phyloP scores from a whole-genome alignment of 1,140 invertebrate genomes.

The Leptopilina boulardi region DNA sequence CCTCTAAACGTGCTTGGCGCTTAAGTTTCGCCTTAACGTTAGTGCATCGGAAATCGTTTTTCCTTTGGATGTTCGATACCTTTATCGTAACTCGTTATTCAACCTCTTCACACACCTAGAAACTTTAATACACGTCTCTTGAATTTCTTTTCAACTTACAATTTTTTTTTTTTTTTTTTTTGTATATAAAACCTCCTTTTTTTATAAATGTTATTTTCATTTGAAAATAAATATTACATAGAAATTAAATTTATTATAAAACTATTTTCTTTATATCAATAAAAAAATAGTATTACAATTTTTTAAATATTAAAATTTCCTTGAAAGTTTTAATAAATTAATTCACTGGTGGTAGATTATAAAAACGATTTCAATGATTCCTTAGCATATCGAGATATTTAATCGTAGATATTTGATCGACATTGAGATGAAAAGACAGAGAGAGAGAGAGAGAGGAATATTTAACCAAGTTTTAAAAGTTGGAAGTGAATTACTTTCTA shows the following conservation, averaged over 20 bases:
- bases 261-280: too few species aligned
- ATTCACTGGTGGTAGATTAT: background rate
- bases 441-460: background rate
- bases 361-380: background rate
- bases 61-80: slow-evolving; percentile 43
- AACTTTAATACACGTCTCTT: background rate
- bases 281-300: too few species aligned
- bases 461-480: slow-evolving; percentile 17
- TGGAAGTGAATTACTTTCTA: slow-evolving; percentile 23
- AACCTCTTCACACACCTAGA: slow-evolving; percentile 13
- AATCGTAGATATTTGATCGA: slow-evolving; percentile 12
- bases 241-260: too few species aligned
- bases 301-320: too few species aligned
- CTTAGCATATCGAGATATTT: background rate
- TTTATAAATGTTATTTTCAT: too few species aligned
- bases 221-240: too few species aligned
- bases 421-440: background rate
- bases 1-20: background rate
- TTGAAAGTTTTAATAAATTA: background rate
- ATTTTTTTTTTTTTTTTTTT: too few species aligned
- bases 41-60: slow-evolving; percentile 20
- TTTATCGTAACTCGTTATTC: slow-evolving; percentile 39
- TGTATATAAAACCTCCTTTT: too few species aligned
- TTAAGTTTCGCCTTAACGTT: slow-evolving; percentile 23
- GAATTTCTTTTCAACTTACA: background rate